These are phyloP conservation scores for Drosophila tripunctata DNA, from an alignment of 2,888 invertebrate species.

Conservation along the genomic window DNA sequence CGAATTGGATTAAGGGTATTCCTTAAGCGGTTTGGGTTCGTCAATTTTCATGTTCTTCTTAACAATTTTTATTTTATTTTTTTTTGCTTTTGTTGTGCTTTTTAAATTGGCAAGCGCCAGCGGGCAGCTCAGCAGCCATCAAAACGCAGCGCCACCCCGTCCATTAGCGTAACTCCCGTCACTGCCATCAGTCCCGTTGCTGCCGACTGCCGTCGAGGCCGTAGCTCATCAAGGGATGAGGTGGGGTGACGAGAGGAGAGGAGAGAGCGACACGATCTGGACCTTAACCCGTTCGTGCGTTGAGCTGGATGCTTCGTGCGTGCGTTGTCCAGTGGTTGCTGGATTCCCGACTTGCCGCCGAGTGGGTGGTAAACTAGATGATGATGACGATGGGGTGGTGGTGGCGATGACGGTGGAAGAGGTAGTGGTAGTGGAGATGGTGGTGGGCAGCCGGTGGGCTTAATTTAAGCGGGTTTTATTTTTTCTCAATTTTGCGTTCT, in stretches of 20 bases:
- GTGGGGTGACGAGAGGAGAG: not conserved
- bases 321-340: slow-evolving; percentile 70
- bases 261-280: slow-evolving; percentile 26
- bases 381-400: not conserved
- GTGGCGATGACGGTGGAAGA: slow-evolving; percentile 9
- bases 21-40: not conserved
- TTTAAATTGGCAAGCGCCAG: slow-evolving; percentile 80
- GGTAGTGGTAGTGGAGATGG: slow-evolving; percentile 24
- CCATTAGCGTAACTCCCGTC: slow-evolving; percentile 27
- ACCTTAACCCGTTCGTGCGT: slow-evolving; percentile 75
- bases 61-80: slow-evolving; percentile 10
- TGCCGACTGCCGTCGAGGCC: too few species aligned
- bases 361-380: not conserved
- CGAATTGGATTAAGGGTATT: too few species aligned
- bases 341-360: slow-evolving; percentile 30
- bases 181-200: slow-evolving; percentile 8
- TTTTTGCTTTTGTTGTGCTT: slow-evolving; percentile 65
- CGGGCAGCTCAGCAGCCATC: slow-evolving; percentile 72
- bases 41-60: not conserved
- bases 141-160: slow-evolving; percentile 37
- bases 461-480: slow-evolving; percentile 80
- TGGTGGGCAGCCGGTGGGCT: slow-evolving; percentile 70
- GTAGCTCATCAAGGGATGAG: slow-evolving; percentile 22
- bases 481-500: slow-evolving; percentile 75
- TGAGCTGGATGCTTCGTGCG: slow-evolving; percentile 57